A percentile compares a stretch with the other conserved stretches of the same genome.
Conservation (phyloP, 2,888 invertebrate species). For the Andricus curvator region DNA sequence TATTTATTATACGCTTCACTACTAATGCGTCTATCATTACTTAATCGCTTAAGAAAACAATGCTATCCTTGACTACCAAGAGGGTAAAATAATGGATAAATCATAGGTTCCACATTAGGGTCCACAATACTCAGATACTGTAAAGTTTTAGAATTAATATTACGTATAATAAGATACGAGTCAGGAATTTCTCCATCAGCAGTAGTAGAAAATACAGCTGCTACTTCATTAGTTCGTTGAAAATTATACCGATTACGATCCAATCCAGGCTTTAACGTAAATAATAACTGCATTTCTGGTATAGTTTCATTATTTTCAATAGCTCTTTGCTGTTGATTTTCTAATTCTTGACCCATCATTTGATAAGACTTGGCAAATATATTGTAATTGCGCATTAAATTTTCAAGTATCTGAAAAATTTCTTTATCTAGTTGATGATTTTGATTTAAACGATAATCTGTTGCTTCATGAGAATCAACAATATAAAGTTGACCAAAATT, state of each 20-base stretch:
- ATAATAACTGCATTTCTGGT: constrained; percentile 45
- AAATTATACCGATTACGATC: constrained; percentile 54
- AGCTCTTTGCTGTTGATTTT: not conserved
- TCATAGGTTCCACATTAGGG: too few species aligned
- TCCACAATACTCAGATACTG: too few species aligned
- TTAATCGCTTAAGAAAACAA: too few species aligned
- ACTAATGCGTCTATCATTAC: too few species aligned
- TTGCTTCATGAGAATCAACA: constrained; percentile 47
- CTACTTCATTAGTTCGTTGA: too few species aligned
- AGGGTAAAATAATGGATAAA: too few species aligned
- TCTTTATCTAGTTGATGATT: constrained; percentile 5
- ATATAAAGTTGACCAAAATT: constrained; percentile 56
- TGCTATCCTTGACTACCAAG: too few species aligned
- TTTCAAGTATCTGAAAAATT: constrained; percentile 47
- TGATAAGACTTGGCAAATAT: too few species aligned
- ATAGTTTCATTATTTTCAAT: constrained; percentile 15
- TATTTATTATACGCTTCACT: too few species aligned
- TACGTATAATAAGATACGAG: too few species aligned
- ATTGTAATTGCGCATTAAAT: constrained; percentile 50
- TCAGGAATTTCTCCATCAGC: too few species aligned
- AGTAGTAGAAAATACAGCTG: constrained; percentile 34
- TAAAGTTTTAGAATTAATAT: too few species aligned
- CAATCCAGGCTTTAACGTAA: constrained; percentile 53
- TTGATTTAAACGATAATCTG: not conserved
- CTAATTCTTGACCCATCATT: constrained; percentile 51